Evolutionary conservation across 1,140 invertebrate genomes (phyloP).

Genomic region (Heterodera carotae): DNA sequence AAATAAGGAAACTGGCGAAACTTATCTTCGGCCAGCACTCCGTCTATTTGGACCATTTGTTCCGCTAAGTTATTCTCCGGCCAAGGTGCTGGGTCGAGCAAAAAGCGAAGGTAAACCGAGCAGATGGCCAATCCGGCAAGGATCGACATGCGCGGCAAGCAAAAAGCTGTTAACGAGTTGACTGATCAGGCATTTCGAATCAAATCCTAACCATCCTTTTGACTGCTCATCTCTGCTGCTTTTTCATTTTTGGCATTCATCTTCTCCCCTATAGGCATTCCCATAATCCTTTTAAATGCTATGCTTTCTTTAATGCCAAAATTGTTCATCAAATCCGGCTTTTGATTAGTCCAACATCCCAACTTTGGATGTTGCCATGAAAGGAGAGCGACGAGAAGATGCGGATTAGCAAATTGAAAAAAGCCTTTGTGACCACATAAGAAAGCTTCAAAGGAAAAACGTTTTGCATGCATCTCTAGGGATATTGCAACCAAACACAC

Average conservation of each 20-base stretch:
- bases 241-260: not conserved
- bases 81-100: constrained; percentile 48
- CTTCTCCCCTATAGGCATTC: not conserved
- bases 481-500: constrained; percentile 12
- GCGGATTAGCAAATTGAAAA: constrained; percentile 48
- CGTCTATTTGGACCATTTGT: constrained; percentile 51
- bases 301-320: constrained; percentile 34
- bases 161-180: constrained; percentile 19
- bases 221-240: constrained; percentile 1
- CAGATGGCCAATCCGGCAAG: constrained; percentile 18
- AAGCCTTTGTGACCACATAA: constrained; percentile 42
- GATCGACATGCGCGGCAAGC: constrained; percentile 21
- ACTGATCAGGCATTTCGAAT: not conserved
- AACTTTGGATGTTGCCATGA: constrained; percentile 43
- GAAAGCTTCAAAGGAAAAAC: constrained; percentile 38
- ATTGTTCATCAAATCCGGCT: constrained; percentile 42
- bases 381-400: constrained; percentile 38
- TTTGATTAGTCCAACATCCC: constrained; percentile 44
- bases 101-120: constrained; percentile 24
- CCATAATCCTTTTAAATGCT: not conserved
- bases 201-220: not conserved
- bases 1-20: constrained; percentile 39
- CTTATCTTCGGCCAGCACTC: constrained; percentile 39
- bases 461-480: constrained; percentile 12
- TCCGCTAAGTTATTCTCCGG: constrained; percentile 38